phyloP scores from a whole-genome alignment of 2,888 invertebrate species.

The Hypercompe scribonia region DNA sequence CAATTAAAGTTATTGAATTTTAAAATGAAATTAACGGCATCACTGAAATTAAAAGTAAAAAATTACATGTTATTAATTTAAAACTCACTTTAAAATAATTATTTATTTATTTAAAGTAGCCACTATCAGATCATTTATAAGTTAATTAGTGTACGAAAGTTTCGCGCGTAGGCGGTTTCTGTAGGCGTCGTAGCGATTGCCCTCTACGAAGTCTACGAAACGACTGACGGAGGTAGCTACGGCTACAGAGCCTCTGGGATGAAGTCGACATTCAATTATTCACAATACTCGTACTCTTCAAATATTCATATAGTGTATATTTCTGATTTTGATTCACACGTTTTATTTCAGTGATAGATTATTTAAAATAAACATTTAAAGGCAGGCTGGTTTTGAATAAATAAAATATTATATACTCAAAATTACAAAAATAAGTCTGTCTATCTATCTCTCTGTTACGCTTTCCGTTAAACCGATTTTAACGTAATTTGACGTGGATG shows the following conservation, averaged over 20 bases:
- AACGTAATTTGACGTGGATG: too few relatives aligned
- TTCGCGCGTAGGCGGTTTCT: slow-evolving; percentile 52
- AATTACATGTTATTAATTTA: neutral
- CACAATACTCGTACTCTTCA: slow-evolving; percentile 1
- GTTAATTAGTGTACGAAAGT: slow-evolving; percentile 41
- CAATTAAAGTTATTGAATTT: neutral
- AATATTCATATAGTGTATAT: neutral
- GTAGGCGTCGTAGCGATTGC: slow-evolving; percentile 57
- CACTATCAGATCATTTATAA: neutral
- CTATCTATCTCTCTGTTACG: too few relatives aligned
- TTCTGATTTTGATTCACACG: neutral
- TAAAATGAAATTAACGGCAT: neutral
- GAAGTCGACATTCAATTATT: neutral
- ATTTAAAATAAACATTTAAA: neutral
- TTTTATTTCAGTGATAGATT: neutral
- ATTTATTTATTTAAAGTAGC: neutral
- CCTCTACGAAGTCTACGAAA: slow-evolving; percentile 58
- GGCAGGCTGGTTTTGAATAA: neutral
- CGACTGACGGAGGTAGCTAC: slow-evolving; percentile 50
- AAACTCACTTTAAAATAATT: neutral
- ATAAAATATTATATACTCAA: too few relatives aligned
- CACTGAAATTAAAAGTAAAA: neutral
- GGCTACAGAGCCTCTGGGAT: slow-evolving; percentile 6
- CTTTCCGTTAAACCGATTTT: too few relatives aligned
- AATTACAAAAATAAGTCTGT: too few relatives aligned